Conservation (phyloP, 1,140 invertebrate species). For the Macrosteles quadrilineatus region DNA sequence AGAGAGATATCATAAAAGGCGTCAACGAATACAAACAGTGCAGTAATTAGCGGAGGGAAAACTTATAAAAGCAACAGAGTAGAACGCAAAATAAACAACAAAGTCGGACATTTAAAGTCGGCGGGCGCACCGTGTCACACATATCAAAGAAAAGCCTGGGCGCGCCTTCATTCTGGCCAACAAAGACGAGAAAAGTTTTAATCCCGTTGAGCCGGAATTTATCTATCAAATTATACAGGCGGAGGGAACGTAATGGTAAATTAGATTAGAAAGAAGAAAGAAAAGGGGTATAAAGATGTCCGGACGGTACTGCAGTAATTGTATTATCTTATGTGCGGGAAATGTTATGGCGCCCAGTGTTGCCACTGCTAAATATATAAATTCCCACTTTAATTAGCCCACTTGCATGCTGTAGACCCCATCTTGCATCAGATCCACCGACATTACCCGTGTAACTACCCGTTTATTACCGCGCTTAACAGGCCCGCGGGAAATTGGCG, state of each 20-base stretch:
- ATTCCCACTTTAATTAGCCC: slow-evolving; percentile 24
- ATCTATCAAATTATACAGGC: slow-evolving; percentile 25
- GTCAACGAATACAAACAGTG: too few relatives aligned
- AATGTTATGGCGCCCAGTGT: slow-evolving; percentile 2
- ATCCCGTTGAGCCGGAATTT: slow-evolving; percentile 23
- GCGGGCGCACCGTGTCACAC: slow-evolving; percentile 16
- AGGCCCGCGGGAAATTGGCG: too few relatives aligned
- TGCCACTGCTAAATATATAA: slow-evolving; percentile 16
- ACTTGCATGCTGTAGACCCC: slow-evolving; percentile 16
- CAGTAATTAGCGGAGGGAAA: too few relatives aligned
- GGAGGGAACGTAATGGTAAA: slow-evolving; percentile 16
- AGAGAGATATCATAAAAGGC: too few relatives aligned
- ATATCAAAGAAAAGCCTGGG: slow-evolving; percentile 20
- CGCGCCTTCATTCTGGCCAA: slow-evolving; percentile 15
- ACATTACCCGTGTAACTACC: slow-evolving; percentile 12
- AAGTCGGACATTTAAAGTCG: slow-evolving; percentile 11
- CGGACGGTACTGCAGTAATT: neutral
- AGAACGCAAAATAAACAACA: slow-evolving; percentile 20
- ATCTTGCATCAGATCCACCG: slow-evolving; percentile 10
- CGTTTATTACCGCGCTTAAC: slow-evolving; percentile 4
- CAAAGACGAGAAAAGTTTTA: slow-evolving; percentile 25
- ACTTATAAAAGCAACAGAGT: too few relatives aligned
- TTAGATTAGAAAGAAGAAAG: slow-evolving; percentile 27
- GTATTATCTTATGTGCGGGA: slow-evolving; percentile 20
- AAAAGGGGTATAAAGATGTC: slow-evolving; percentile 18